These are phyloP conservation scores for Patella caerulea DNA, from an alignment of 2,888 invertebrate genomes.

Conservation along the genomic window DNA sequence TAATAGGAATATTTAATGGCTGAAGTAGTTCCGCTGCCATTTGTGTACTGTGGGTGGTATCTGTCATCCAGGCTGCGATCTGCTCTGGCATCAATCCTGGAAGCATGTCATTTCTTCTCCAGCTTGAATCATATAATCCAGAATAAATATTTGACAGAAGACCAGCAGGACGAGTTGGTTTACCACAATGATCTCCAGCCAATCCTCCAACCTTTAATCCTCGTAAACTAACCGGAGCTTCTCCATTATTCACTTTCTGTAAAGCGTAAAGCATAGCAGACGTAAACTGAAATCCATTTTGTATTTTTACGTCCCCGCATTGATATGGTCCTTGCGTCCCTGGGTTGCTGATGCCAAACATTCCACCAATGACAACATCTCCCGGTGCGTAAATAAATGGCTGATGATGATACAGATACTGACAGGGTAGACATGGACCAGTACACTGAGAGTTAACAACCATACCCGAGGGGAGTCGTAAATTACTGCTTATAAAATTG, in stretches of 20 bases:
- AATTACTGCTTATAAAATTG: conserved; percentile 17
- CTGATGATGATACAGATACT: conserved; percentile 48
- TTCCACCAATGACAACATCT: conserved; percentile 56
- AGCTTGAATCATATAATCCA: conserved; percentile 35
- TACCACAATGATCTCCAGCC: conserved; percentile 60
- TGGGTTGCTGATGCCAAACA: conserved; percentile 52
- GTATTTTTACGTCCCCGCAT: conserved; percentile 46
- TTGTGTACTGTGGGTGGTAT: conserved; percentile 48
- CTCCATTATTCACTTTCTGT: conserved; percentile 31
- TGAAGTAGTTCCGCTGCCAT: conserved; percentile 61
- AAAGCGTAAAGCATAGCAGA: conserved; percentile 58
- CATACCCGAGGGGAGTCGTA: conserved; percentile 27
- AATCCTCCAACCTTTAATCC: conserved; percentile 55
- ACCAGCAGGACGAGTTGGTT: conserved; percentile 46
- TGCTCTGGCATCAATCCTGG: conserved; percentile 23
- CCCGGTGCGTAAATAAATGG: conserved; percentile 43
- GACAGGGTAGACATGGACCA: conserved; percentile 53
- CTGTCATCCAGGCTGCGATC: conserved; percentile 58
- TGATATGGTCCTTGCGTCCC: conserved; percentile 44
- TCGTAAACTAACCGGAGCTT: conserved; percentile 48
- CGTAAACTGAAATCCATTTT: conserved; percentile 55
- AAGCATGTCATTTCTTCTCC: conserved; percentile 16
- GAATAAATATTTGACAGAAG: conserved; percentile 57
- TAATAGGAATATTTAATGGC: conserved; percentile 73
- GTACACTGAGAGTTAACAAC: conserved; percentile 36